Conservation (phyloP, 2,113 vertebrate species). For the Lagopus muta region DNA sequence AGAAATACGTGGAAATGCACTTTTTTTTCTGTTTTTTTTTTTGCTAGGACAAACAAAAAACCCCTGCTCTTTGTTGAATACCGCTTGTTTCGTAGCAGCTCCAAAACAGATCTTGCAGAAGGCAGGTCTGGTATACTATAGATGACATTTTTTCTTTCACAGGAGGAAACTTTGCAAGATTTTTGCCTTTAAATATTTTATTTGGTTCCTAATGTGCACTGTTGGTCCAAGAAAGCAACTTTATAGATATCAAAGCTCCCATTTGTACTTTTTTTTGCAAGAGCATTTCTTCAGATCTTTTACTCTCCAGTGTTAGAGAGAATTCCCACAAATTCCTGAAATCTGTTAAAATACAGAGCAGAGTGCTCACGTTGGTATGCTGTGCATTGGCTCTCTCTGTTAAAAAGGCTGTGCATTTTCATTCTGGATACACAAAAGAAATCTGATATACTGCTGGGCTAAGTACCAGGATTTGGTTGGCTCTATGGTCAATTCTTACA, state of each 20-base stretch:
- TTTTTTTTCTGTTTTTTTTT: not conserved
- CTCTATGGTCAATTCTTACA: constrained; percentile 51
- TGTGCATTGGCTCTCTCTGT: constrained; percentile 32
- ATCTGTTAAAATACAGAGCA: constrained; percentile 58
- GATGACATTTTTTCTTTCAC: constrained; percentile 24
- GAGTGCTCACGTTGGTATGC: constrained; percentile 28
- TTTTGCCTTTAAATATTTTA: constrained; percentile 68
- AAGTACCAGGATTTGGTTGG: constrained; percentile 59
- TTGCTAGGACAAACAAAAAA: not conserved
- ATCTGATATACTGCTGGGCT: constrained; percentile 60
- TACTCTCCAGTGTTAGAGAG: not conserved
- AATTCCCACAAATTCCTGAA: constrained; percentile 62
- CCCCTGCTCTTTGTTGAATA: not conserved
- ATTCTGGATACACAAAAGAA: constrained; percentile 58
- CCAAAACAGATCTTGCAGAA: constrained; percentile 30
- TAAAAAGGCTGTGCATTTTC: constrained; percentile 43
- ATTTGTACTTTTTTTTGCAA: constrained; percentile 39
- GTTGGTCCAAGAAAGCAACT: constrained; percentile 54
- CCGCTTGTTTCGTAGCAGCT: constrained; percentile 31
- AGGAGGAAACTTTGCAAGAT: constrained; percentile 39
- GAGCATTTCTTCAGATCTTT: constrained; percentile 62
- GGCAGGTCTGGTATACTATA: constrained; percentile 20
- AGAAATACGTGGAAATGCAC: constrained; percentile 7
- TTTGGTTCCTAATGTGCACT: constrained; percentile 38
- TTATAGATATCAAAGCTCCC: constrained; percentile 49